Evolutionary conservation across 1,140 invertebrate species (phyloP), one percentile per base, ranked within the genome.

Genomic region (Laupala kohalensis): DNA sequence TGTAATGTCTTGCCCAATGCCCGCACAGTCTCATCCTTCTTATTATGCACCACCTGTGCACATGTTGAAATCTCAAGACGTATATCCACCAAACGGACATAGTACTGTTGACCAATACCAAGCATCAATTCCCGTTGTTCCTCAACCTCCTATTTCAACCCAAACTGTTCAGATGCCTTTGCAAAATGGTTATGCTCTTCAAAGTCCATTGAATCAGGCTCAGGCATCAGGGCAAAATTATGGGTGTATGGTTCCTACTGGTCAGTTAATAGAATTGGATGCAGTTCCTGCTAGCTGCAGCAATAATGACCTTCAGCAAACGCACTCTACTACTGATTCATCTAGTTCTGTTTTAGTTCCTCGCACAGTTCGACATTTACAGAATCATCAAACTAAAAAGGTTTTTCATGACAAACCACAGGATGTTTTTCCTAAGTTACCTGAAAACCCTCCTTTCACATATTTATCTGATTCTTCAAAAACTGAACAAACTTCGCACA

Each of bases 211-310:
- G 63, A 15, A 72, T 19, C 37, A 29, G 63, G 66, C 71, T 64
- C 15, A 73, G 62, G n/a, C 69, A 23, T 29, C 37, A 25, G 69
- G 71, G n/a, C 73, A 73, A 37, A 73, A 75, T 65, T 74, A 74
- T 27, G 70, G 64, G 30, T 73, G 67, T 29, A 64, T 72, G n/a
- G 75, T 77, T 4, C 75, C 76, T 25, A 75, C 75, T 30, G 76
- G 73, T 67, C 86, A 89, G 75, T 77, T 92, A 2, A 91, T 92
- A 71, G 90, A 91, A 78, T 78, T 91, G 23, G 90, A 91, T 68
- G 29, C 64, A 68, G 78, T 84, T 13, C 85, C 86, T 2, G 80
- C 80, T 37, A 30, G 64, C 19, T 63, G 69, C n/a, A 62, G 69
- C 12, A 67, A 25, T n/a, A 65, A 19, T 71, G 70, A 71, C 25